Evolutionary conservation across 2,888 invertebrate species (phyloP).

Genomic region (Entomobrya proxima): DNA sequence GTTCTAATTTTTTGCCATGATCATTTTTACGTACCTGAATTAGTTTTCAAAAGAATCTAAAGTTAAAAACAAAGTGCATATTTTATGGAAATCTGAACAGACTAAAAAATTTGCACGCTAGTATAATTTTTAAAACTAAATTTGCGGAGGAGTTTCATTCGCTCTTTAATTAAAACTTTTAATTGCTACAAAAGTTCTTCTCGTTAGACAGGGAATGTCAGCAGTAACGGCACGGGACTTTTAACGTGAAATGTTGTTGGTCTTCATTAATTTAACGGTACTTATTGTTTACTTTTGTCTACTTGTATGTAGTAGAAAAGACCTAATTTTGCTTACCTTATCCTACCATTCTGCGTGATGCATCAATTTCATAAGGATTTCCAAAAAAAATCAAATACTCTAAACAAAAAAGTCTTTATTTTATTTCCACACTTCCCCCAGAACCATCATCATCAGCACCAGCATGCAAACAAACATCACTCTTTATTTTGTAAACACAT

Average conservation of each 20-base stretch:
- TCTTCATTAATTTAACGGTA: background rate
- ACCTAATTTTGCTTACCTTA: background rate
- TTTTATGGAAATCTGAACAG: too few species aligned
- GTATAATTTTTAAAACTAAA: too few species aligned
- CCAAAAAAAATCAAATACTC: background rate
- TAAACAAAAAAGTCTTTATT: constrained; percentile 21
- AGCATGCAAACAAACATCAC: constrained; percentile 30
- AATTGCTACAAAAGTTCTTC: too few species aligned
- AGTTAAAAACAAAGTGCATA: too few species aligned
- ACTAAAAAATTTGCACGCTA: too few species aligned
- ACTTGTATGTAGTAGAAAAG: background rate
- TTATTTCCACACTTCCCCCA: background rate
- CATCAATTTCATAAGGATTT: background rate
- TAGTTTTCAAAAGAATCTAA: too few species aligned
- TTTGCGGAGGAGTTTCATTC: too few species aligned
- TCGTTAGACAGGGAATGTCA: too few species aligned
- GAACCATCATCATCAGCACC: constrained; percentile 18
- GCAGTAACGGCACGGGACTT: background rate
- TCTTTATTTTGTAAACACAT: constrained; percentile 47
- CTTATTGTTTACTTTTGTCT: background rate
- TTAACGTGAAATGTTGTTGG: background rate
- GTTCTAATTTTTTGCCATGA: too few species aligned
- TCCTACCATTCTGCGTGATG: background rate
- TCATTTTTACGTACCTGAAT: too few species aligned
- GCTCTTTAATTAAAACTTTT: too few species aligned